A percentile compares a stretch with the other conserved stretches of the same genome.
These are phyloP conservation scores for Steinernema khuongi DNA, from an alignment of 1,140 invertebrate genomes.

Conservation along the genomic window DNA sequence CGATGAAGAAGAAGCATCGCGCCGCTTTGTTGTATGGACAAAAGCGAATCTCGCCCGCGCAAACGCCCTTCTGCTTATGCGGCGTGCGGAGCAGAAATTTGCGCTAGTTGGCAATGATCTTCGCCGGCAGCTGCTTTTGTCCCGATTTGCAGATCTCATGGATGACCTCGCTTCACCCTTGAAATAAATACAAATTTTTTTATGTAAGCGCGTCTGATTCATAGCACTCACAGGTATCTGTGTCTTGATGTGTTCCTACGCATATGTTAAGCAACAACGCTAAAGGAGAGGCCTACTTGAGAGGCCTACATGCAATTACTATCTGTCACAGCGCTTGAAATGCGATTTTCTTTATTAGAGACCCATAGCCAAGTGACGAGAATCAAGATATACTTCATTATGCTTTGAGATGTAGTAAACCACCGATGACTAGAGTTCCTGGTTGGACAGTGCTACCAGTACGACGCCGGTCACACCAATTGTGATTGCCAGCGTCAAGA, in stretches of 20 bases:
- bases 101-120: neutral
- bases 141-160: neutral
- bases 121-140: neutral
- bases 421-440: conserved; percentile 17
- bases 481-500: conserved; percentile 34
- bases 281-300: no score
- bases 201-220: no score
- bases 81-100: neutral
- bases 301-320: no score
- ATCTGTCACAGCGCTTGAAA: no score
- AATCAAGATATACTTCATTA: no score
- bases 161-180: neutral
- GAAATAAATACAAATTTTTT: no score
- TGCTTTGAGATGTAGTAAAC: neutral
- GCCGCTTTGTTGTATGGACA: neutral
- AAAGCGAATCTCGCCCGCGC: neutral
- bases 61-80: neutral
- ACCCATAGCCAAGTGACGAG: no score
- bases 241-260: no score
- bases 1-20: neutral
- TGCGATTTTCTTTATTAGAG: no score
- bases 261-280: no score
- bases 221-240: no score
- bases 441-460: conserved; percentile 37
- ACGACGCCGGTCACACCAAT: conserved; percentile 37